phyloP scores from a whole-genome alignment of 2,888 invertebrate genomes.

The Ecliptopera silaceata region DNA sequence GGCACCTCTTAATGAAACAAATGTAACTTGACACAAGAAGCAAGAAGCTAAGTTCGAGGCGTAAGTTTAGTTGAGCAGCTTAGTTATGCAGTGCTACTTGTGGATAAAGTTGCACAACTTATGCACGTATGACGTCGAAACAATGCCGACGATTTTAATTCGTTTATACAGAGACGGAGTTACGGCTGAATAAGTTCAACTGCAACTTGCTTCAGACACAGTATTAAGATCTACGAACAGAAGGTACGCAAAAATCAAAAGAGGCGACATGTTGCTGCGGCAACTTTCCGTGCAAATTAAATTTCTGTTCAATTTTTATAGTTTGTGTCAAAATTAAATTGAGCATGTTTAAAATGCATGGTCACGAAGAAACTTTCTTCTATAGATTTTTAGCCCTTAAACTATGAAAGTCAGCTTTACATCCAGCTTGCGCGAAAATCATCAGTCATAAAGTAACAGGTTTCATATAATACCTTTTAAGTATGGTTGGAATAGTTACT shows the following conservation, averaged over 20 bases:
- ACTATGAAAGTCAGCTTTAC: no score
- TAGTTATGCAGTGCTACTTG: conserved; percentile 60
- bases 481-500: no score
- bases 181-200: conserved; percentile 37
- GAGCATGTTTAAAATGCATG: no score
- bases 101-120: conserved; percentile 50
- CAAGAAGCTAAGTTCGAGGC: conserved; percentile 54
- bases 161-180: conserved; percentile 40
- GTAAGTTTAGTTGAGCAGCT: conserved; percentile 53
- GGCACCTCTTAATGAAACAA: conserved; percentile 51
- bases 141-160: conserved; percentile 53
- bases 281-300: no score
- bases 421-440: no score
- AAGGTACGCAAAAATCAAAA: not conserved
- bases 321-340: no score
- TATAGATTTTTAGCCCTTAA: no score
- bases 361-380: no score
- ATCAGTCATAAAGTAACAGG: no score
- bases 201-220: conserved; percentile 20
- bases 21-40: conserved; percentile 58
- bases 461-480: no score
- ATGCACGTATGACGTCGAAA: conserved; percentile 53
- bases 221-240: conserved; percentile 6
- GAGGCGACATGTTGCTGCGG: no score
- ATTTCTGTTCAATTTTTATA: no score